Conservation (phyloP, 2,113 vertebrate species). For the Corynorhinus townsendii region DNA sequence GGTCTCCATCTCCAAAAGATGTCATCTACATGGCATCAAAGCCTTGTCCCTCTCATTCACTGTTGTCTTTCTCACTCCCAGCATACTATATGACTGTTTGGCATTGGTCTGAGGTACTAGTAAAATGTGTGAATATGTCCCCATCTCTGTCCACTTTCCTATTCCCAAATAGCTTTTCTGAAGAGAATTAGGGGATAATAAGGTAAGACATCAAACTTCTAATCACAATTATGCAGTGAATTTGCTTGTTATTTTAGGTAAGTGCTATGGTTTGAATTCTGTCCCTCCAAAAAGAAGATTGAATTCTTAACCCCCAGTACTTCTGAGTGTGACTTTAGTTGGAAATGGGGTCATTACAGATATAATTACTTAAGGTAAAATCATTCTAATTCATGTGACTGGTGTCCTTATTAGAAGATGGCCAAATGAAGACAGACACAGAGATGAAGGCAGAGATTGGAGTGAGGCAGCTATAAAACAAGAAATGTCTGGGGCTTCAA, state of each 20-base stretch:
- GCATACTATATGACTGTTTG: neutral
- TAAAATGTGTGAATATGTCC: neutral
- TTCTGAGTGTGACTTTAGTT: neutral
- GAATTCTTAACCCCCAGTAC: neutral
- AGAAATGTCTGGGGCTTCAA: neutral
- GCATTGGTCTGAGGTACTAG: neutral
- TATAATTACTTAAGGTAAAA: neutral
- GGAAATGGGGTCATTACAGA: neutral
- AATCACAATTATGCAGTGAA: neutral
- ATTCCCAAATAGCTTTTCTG: no score
- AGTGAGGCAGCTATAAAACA: neutral
- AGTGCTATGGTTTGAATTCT: neutral
- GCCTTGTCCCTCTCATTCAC: fast-evolving
- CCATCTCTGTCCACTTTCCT: neutral
- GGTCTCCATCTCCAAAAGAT: neutral
- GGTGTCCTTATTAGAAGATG: neutral
- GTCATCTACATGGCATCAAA: neutral
- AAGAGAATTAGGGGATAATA: neutral
- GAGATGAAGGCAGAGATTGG: neutral
- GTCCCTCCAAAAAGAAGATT: neutral
- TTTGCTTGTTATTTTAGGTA: neutral
- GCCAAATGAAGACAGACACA: neutral
- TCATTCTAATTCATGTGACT: neutral
- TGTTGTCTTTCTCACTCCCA: neutral
- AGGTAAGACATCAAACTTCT: fast-evolving